Conservation (phyloP, 2,113 vertebrate genomes). For the Dipodomys merriami region DNA sequence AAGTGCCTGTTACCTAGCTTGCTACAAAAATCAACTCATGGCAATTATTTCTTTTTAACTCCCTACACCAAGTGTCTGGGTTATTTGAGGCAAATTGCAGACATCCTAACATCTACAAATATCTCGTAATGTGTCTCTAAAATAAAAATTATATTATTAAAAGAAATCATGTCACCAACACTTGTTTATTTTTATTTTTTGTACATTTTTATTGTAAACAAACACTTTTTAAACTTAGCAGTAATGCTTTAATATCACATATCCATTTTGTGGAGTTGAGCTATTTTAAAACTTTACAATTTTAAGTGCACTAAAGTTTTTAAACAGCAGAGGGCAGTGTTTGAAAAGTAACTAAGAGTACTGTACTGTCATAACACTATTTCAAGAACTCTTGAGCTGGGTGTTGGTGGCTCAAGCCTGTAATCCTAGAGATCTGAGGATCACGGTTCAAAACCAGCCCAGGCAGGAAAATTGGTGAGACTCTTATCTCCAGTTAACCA, state of each 20-base stretch:
- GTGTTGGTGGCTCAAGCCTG: no score
- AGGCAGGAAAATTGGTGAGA: no score
- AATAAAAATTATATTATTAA: background rate
- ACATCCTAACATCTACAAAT: constrained; percentile 30
- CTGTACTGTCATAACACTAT: background rate
- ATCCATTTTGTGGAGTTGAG: background rate
- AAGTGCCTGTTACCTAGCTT: background rate
- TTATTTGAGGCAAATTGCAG: constrained; percentile 35
- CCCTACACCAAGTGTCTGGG: background rate
- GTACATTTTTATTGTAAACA: background rate
- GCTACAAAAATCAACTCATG: background rate
- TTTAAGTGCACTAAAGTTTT: constrained; percentile 41
- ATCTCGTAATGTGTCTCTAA: constrained; percentile 32
- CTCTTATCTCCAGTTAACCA: no score
- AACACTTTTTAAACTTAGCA: constrained; percentile 17
- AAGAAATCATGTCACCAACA: constrained; percentile 11
- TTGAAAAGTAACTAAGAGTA: constrained; percentile 57
- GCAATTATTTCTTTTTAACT: constrained; percentile 43
- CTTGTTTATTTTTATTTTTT: background rate
- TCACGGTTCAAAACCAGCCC: no score
- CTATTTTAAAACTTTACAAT: background rate
- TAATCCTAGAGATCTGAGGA: no score
- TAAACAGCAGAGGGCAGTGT: constrained; percentile 69
- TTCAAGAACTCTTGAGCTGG: constrained; percentile 9
- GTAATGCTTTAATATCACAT: constrained; percentile 28